Conservation (phyloP, 2,797 vertebrate species). For the Ctenopoma multispine region DNA sequence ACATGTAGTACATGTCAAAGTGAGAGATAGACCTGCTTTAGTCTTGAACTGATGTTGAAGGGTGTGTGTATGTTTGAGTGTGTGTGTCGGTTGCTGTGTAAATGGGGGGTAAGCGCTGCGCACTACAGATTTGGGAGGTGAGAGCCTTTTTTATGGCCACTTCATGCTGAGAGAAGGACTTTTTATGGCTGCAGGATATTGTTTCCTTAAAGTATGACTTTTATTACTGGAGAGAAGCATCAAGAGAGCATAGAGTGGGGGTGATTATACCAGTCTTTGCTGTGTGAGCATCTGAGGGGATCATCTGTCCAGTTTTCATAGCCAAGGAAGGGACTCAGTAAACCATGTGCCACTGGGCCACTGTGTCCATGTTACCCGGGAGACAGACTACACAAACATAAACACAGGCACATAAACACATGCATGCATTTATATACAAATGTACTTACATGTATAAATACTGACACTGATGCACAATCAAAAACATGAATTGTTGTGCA, state of each 20-base stretch:
- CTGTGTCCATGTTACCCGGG: slow-evolving; percentile 70
- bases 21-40: slow-evolving; percentile 73
- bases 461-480: slow-evolving; percentile 46
- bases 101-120: slow-evolving; percentile 57
- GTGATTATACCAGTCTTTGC: slow-evolving; percentile 76
- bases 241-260: slow-evolving; percentile 66
- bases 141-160: slow-evolving; percentile 75
- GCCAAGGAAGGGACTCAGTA: slow-evolving; percentile 64
- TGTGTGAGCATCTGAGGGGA: slow-evolving; percentile 68
- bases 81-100: slow-evolving; percentile 60
- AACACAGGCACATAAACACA: slow-evolving; percentile 50
- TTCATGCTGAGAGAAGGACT: slow-evolving; percentile 76
- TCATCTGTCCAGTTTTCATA: slow-evolving; percentile 80
- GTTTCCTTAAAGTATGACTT: slow-evolving; percentile 80
- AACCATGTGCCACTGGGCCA: slow-evolving; percentile 69
- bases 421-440: slow-evolving; percentile 39
- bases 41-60: slow-evolving; percentile 58
- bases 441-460: slow-evolving; percentile 28
- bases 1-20: slow-evolving; percentile 73
- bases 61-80: slow-evolving; percentile 46
- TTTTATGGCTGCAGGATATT: slow-evolving; percentile 81
- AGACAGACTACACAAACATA: slow-evolving; percentile 64
- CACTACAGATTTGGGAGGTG: slow-evolving; percentile 71
- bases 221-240: slow-evolving; percentile 78
- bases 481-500: slow-evolving; percentile 53